Evolutionary conservation across 2,113 vertebrate genomes (phyloP), one percentile per base, ranked within the genome.

Genomic region (Rhinichthys klamathensis): DNA sequence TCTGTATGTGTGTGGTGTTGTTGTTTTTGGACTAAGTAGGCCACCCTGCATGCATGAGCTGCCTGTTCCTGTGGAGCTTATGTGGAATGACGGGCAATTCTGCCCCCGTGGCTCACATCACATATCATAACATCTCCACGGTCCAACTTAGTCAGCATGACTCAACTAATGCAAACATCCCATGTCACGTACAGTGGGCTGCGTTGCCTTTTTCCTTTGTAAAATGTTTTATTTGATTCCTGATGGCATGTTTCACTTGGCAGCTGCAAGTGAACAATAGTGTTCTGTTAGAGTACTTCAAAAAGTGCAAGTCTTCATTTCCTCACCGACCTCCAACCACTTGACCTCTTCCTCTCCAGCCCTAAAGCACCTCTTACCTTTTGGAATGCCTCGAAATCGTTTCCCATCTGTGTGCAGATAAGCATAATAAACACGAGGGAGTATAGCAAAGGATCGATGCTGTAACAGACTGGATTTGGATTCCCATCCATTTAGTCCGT

Each of bases 371-470:
- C 44, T 25, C 75, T 44, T 74, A 23, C 27, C 41, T 12, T 2
- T 61, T 9, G 15, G 78, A 67, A 65, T 80, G 58, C 60, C n/a
- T 63, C 27, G 38, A 61, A 80, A 67, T 49, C 2, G 41, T 80
- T 65, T 49, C 60, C 60, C 27, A 18, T 69, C 25, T 80, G 6
- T 51, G 27, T 51, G 6, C 41, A 7, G 15, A 80, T 95, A 94
- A 94, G 93, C 92, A 94, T 93, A 92, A 60, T 49, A 69, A 27
- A 87, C 56, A 63, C 6, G 10, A 76, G 56, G 78, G 78, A 80
- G 58, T 3, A 46, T 80, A 80, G 58, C 58, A 80, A 76, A 76
- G 44, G 74, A 10, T 41, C 32, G 61, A 2, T 46, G 75, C 51
- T 32, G 38, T 56, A 58, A 38, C 27, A 38, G 18, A 61, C 8